Evolutionary conservation across 2,888 invertebrate genomes (phyloP), one percentile per base, ranked within the genome.

Genomic region (Agrochola lychnidis): DNA sequence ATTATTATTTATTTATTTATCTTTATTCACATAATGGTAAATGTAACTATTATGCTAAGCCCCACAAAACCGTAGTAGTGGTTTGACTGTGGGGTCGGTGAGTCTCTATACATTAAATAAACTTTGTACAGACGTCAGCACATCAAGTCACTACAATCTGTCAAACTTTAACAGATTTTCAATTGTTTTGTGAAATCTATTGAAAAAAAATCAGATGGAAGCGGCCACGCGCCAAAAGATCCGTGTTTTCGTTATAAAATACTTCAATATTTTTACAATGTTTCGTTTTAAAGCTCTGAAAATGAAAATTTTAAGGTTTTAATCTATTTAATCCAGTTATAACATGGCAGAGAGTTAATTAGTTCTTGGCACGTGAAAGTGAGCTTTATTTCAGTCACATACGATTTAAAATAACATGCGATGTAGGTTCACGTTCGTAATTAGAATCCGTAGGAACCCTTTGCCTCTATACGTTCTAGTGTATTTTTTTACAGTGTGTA

Each of bases 301-400:
- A 70, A 69, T 66, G 36, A 53, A 66, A 69, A 71, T 74, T 73
- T 53, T 63, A 67, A 81, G 42, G 40, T 69, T 84, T 83, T 73
- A 85, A 83, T 83, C 82, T 69, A 67, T 84, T 83, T 73, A 85
- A 83, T 83, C 82, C 71, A 67, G 62, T 76, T 76, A 73, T 64
- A 73, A 71, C 70, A 81, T 40, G 72, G 30, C 62, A 36, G 70
- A 61, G 67, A 81, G 69, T 76, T 83, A 85, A 83, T 85, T 81
- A 66, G 64, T 64, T 59, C 25, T 69, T 22, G 40, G 12, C 85
- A 73, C 36, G 57, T 36, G 25, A 81, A 76, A 69, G 22, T 73
- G 62, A 66, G 19, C 71, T 85, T 72, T 85, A 81, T 66, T 25
- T 53, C 64, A 45, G 22, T 56, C 16, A 25, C 0, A 63, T 72